These are phyloP conservation scores for Pangasius djambal DNA, from an alignment of 2,797 vertebrate species.

Conservation along the genomic window DNA sequence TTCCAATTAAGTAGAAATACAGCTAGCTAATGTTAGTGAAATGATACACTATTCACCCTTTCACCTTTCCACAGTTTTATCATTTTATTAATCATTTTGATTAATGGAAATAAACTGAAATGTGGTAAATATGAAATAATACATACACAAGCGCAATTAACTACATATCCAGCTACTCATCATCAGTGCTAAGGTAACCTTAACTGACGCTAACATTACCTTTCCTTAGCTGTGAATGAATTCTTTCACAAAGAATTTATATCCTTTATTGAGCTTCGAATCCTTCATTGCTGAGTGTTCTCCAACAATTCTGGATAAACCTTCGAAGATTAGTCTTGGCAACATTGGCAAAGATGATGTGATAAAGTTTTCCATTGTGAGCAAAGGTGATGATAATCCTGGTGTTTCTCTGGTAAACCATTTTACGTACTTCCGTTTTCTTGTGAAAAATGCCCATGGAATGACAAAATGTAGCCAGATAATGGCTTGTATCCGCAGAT, in stretches of 20 bases:
- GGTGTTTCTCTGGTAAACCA: background rate
- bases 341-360: background rate
- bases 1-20: background rate
- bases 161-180: background rate
- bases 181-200: background rate
- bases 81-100: too few species aligned
- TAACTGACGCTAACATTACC: background rate
- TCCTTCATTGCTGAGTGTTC: background rate
- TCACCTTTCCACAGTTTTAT: too few species aligned
- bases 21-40: background rate
- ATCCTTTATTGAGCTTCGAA: background rate
- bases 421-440: background rate
- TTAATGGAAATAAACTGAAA: background rate
- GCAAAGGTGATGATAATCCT: background rate
- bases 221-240: background rate
- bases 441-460: background rate
- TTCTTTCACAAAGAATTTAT: background rate
- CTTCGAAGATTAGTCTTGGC: background rate
- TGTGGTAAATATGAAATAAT: background rate
- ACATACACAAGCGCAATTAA: background rate
- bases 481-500: background rate
- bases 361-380: background rate
- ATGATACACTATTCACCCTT: too few species aligned
- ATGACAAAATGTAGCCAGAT: background rate
- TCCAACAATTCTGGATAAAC: background rate